phyloP scores from a whole-genome alignment of 2,888 invertebrate genomes.

The Poecilus cupreus region DNA sequence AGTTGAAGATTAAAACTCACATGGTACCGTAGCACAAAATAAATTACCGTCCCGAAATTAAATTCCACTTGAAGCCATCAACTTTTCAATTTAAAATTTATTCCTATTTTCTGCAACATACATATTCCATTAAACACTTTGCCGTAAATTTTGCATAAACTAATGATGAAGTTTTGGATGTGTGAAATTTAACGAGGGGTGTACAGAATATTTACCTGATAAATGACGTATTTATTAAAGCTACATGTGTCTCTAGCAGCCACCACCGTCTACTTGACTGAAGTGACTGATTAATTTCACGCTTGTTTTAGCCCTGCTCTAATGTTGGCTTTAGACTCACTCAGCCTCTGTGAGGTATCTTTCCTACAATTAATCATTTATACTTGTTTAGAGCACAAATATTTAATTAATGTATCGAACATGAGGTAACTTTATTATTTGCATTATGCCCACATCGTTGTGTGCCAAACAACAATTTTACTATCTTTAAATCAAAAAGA shows the following conservation, averaged over 20 bases:
- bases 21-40: not conserved
- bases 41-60: slow-evolving; percentile 12
- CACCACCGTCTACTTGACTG: not conserved
- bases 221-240: slow-evolving; percentile 27
- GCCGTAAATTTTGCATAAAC: not conserved
- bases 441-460: not conserved
- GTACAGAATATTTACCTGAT: slow-evolving; percentile 6
- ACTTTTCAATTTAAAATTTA: slow-evolving; percentile 13
- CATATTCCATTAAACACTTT: not conserved
- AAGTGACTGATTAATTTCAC: slow-evolving; percentile 27
- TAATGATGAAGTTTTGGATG: not conserved
- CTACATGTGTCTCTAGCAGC: slow-evolving; percentile 4
- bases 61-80: slow-evolving; percentile 7
- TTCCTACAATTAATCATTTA: slow-evolving; percentile 7
- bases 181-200: not conserved
- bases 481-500: too few species aligned
- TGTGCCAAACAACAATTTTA: too few species aligned
- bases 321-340: not conserved
- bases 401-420: too few species aligned
- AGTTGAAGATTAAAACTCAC: not conserved
- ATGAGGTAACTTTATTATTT: not conserved
- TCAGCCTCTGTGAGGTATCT: not conserved
- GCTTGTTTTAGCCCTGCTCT: not conserved
- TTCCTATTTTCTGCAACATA: not conserved
- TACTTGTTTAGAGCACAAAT: not conserved